Percentiles rank a stretch among this genome's conserved stretches.
These are phyloP conservation scores for Pristis pectinata DNA, from an alignment of 2,797 vertebrate genomes.

Conservation along the genomic window DNA sequence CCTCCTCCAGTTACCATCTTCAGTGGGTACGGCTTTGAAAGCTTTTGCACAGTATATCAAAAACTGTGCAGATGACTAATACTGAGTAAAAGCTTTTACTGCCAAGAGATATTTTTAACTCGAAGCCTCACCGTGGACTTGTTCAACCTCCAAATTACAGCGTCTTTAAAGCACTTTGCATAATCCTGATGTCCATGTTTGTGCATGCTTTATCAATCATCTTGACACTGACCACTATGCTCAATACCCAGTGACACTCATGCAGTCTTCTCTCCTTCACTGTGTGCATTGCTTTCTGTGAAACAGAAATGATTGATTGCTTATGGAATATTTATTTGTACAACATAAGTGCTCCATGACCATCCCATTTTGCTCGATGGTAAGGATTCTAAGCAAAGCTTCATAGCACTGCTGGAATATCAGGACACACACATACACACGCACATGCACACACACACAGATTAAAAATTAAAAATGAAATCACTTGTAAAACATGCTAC, in stretches of 20 bases:
- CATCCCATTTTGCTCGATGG: not conserved
- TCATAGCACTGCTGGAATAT: not conserved
- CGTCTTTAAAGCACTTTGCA: not conserved
- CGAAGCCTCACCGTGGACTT: not conserved
- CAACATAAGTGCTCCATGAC: not conserved
- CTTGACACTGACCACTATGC: not conserved
- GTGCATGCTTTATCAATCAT: constrained; percentile 19
- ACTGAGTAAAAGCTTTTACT: not conserved
- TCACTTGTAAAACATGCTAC: not conserved
- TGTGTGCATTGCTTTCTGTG: constrained; percentile 5
- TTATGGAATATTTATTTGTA: constrained; percentile 36
- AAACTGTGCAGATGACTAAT: not conserved
- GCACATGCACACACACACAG: not conserved
- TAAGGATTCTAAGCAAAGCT: not conserved
- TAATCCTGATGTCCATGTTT: not conserved
- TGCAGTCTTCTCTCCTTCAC: not conserved
- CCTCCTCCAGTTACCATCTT: not conserved
- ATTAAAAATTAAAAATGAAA: not conserved
- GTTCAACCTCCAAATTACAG: not conserved
- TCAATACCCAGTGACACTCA: not conserved
- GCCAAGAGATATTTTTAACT: not conserved
- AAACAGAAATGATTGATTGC: constrained; percentile 16
- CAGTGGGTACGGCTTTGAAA: not conserved
- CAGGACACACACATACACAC: not conserved
- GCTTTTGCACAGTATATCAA: constrained; percentile 14